Base-by-base conservation (phyloP, 2,888 invertebrate genomes). In the Agrypnus murinus region DNA sequence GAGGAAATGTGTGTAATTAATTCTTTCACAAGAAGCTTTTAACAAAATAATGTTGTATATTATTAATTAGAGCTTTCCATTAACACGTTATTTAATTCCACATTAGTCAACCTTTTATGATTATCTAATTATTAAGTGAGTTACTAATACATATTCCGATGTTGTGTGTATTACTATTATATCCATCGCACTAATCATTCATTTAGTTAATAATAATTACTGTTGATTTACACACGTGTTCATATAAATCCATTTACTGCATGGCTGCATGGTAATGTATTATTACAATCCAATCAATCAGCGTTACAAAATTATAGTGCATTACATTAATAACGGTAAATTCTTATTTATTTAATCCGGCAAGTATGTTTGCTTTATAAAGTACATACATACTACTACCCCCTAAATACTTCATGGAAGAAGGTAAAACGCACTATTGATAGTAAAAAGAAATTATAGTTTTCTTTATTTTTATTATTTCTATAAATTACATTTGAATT, bases 281-380 rank as follows among this genome's bases (percentile, higher is more conserved):
- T 76, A 74, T 75, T 75, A 77, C 73, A 72, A 73, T 75, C 75
- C 74, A 76, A 78, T 78, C 77, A 77, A 74, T 76, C 75, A 74
- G 45, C 38, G 53, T 69, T 65, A 58, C 45, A 57, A 55, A 62
- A 68, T 62, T 62, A 68, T 38, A 31, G 57, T 58, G 40, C 64
- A 50, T 64, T 69, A 63, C 69, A 45, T 64, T 64, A 59, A 60
- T 64, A 69, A 38, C 58, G 14, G 57, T 58, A 64, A 48, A 69
- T 36, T 69, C 45, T 65, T 69, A 59, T 65, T 69, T 59, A 53
- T 58, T 59, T 66, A 59, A 59, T 58, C 32, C 31, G 10, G 58
- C 38, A 14, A 32, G 60, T 60, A 36, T 50, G 31, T 53, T 64
- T 53, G 43, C 53, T 55, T 12, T 14, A 10, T 5, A 17, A 25